Conservation (phyloP, 2,113 vertebrate genomes). For the Theropithecus gelada region DNA sequence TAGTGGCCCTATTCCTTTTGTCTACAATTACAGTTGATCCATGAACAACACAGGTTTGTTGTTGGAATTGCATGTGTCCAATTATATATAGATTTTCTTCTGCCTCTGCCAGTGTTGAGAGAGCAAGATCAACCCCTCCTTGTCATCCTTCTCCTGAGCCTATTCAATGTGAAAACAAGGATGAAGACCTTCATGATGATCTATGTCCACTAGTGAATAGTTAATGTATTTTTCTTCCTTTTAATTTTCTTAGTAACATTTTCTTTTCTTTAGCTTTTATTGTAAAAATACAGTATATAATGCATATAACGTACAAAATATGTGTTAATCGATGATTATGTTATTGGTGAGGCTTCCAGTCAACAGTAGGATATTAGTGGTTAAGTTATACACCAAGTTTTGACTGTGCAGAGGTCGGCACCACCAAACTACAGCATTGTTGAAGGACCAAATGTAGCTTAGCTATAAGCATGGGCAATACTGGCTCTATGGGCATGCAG, state of each 20-base stretch:
- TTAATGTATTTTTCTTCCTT: background rate
- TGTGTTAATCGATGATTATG: background rate
- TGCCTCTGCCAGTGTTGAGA: background rate
- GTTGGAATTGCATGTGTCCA: background rate
- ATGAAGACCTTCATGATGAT: background rate
- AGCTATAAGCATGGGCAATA: background rate
- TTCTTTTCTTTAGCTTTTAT: background rate
- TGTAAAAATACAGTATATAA: background rate
- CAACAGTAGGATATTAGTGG: background rate
- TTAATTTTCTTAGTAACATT: background rate
- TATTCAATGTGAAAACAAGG: background rate
- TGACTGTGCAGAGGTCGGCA: background rate
- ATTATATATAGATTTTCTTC: background rate
- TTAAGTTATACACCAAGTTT: background rate
- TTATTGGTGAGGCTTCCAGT: background rate
- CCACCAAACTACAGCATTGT: background rate
- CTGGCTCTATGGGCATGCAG: background rate
- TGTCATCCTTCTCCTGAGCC: background rate
- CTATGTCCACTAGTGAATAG: no score
- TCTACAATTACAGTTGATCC: background rate
- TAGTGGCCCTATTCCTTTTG: background rate
- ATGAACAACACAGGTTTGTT: background rate
- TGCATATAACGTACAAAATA: background rate
- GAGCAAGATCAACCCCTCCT: background rate
- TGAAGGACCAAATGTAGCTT: background rate